A percentile compares a stretch with the other conserved stretches of the same genome.
These are phyloP conservation scores for Enoplosus armatus DNA, from an alignment of 2,797 vertebrate species.

Conservation along the genomic window DNA sequence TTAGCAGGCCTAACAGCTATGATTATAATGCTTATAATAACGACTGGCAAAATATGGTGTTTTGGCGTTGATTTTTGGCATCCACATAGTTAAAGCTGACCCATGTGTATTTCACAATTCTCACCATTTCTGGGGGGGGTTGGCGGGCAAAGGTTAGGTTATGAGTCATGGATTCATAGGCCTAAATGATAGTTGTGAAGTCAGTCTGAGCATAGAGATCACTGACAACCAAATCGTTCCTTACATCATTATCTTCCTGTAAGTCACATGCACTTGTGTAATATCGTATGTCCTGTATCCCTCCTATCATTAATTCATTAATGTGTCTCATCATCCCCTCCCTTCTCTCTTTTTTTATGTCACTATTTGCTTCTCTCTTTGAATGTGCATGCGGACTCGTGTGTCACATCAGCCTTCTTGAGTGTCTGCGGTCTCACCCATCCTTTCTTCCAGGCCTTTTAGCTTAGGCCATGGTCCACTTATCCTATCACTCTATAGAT, in stretches of 20 bases:
- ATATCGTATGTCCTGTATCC: constrained; percentile 50
- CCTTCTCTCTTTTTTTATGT: constrained; percentile 3
- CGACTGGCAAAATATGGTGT: constrained; percentile 18
- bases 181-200: constrained; percentile 12
- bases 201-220: constrained; percentile 15
- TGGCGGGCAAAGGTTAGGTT: constrained; percentile 7
- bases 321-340: constrained; percentile 28
- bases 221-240: not conserved
- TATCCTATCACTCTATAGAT: constrained; percentile 9
- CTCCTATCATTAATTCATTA: constrained; percentile 60
- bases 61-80: constrained; percentile 19
- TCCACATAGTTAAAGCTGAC: not conserved
- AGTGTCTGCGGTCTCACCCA: not conserved
- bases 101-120: not conserved
- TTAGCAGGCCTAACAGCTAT: constrained; percentile 61
- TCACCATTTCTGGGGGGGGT: not conserved
- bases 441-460: constrained; percentile 6
- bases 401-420: constrained; percentile 4
- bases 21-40: constrained; percentile 40
- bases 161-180: constrained; percentile 13
- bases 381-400: constrained; percentile 7
- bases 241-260: constrained; percentile 38
- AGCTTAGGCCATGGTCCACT: constrained; percentile 17
- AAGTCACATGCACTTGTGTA: constrained; percentile 56
- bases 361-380: constrained; percentile 25